Evolutionary conservation across 2,113 vertebrate genomes (phyloP), one percentile per base, ranked within the genome.

Genomic region (Romanogobio albipinnatus): DNA sequence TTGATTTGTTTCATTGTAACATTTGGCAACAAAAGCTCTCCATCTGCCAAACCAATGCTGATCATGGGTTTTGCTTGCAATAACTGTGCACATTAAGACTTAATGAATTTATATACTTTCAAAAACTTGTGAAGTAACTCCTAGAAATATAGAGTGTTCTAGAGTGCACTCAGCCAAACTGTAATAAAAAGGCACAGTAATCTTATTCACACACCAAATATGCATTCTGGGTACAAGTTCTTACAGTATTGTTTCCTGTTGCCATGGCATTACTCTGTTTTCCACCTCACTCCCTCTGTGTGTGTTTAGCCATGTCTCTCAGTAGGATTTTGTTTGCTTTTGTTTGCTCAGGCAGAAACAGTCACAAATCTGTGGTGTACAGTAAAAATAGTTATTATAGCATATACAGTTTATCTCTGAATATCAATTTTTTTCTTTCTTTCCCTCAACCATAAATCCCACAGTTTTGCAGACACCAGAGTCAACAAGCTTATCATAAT

Each of bases 211-310:
- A 43, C 75, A 74, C 86, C 70, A 87, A 62, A 76, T 70, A 80
- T 82, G 73, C 45, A 39, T 66, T 56, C 83, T 79, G 86, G 66
- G 74, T 79, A 39, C 58, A 82, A 58, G 82, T 85, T 87, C 79
- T 76, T 77, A 43, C 80, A 82, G 86, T 73, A 85, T 74, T 87
- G 84, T 87, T 87, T 78, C 79, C 82, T 77, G 74, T 87, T 85
- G 74, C 86, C 56, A 87, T 87, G 80, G 77, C 19, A 26, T 47
- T 74, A 49, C 68, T 58, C 68, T 84, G 71, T 81, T 87, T 87
- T 64, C 58, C 70, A 84, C 81, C 71, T 77, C 39, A 24, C 33
- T 58, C 51, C 45, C 51, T 22, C 29, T 85, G 14, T 83, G 56
- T 83, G 75, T 85, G 62, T 73, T 64, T 39, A 19, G 43, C 62